These are phyloP conservation scores for Asobara japonica DNA, from an alignment of 1,140 invertebrate species.

Conservation along the genomic window DNA sequence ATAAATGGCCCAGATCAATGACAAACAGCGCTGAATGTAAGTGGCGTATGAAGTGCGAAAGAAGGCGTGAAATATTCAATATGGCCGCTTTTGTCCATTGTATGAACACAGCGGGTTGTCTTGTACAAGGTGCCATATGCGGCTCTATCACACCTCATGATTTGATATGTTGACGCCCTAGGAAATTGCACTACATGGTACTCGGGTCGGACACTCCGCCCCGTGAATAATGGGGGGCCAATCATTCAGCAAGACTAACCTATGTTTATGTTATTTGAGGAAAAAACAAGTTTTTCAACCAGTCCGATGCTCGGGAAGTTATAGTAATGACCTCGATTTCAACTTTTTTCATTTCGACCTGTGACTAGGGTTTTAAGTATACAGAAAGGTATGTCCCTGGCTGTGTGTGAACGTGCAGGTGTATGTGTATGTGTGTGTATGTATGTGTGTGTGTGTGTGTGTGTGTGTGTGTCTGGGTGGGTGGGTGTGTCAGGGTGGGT, in stretches of 20 bases:
- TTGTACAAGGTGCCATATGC: conserved; percentile 4
- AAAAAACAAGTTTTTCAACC: too few species aligned
- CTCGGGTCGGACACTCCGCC: not conserved
- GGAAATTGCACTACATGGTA: not conserved
- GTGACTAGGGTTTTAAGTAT: too few species aligned
- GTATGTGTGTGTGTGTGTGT: too few species aligned
- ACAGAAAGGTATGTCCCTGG: too few species aligned
- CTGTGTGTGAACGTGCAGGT: too few species aligned
- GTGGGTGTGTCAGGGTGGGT: too few species aligned
- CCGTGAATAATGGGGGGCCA: not conserved
- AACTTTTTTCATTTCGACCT: too few species aligned
- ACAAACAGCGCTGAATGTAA: not conserved
- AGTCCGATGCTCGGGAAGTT: too few species aligned
- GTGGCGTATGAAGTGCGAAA: not conserved
- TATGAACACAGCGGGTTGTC: conserved; percentile 26
- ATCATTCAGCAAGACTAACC: not conserved
- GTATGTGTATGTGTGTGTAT: too few species aligned
- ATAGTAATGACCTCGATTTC: too few species aligned
- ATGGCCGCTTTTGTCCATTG: conserved; percentile 27
- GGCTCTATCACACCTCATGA: not conserved
- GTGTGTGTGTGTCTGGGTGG: too few species aligned
- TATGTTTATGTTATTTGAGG: not conserved
- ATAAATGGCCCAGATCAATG: conserved; percentile 12
- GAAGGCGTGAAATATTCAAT: conserved; percentile 18
- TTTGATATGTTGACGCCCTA: conserved; percentile 13